Conservation (phyloP, 2,113 vertebrate genomes). For the Columbina picui region DNA sequence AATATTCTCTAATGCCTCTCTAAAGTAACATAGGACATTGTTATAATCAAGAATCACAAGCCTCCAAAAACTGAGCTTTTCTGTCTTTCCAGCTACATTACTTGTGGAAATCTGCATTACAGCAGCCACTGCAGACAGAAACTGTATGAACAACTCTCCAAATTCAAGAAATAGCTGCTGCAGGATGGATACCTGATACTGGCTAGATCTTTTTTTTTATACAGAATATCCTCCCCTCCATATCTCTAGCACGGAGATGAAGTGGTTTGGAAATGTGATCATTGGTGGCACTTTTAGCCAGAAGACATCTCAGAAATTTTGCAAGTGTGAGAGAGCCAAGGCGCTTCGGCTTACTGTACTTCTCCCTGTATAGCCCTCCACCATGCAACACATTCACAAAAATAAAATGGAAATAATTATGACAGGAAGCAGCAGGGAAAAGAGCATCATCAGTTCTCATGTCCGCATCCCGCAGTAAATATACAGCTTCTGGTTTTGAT, state of each 20-base stretch:
- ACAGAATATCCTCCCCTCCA: not conserved
- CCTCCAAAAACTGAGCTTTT: not conserved
- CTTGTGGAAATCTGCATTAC: not conserved
- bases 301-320: not conserved
- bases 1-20: not conserved
- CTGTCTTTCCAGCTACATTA: not conserved
- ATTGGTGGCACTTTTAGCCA: not conserved
- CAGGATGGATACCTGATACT: not conserved
- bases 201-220: not conserved
- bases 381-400: not conserved
- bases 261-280: not conserved
- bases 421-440: conserved; percentile 3
- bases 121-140: not conserved
- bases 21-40: not conserved
- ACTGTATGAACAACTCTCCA: not conserved
- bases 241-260: not conserved
- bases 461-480: not conserved
- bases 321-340: not conserved
- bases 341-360: accelerated
- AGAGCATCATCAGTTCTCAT: not conserved
- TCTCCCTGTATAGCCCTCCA: not conserved
- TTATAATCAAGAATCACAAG: not conserved
- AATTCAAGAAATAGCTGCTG: not conserved
- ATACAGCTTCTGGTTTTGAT: not conserved
- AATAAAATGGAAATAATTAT: conserved; percentile 29